Conservation (phyloP, 2,797 vertebrate species). For the Petrocephalus schoutedeni region DNA sequence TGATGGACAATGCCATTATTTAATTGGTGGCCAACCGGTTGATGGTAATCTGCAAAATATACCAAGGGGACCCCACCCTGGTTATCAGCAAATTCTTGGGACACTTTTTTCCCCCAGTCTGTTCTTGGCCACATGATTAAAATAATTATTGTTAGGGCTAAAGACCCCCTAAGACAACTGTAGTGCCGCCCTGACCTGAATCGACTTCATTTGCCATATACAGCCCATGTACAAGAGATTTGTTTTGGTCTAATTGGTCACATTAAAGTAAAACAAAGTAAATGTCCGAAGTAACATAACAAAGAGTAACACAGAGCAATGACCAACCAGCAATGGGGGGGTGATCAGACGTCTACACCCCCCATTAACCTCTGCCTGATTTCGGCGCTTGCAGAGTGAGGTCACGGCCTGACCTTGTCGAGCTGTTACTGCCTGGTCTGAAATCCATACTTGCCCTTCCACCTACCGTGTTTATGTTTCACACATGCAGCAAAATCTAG, state of each 20-base stretch:
- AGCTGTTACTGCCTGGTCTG: conserved; percentile 6
- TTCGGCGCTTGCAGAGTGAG: neutral
- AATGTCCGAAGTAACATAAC: neutral
- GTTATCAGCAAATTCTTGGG: neutral
- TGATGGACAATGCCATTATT: neutral
- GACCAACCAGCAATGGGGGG: neutral
- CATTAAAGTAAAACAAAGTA: neutral
- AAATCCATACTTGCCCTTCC: neutral
- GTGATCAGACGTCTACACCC: neutral
- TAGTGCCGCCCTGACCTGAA: neutral
- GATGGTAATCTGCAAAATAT: neutral
- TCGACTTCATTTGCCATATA: neutral
- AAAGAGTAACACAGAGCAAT: neutral
- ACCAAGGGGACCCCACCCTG: neutral
- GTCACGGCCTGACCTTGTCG: neutral
- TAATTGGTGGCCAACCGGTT: neutral
- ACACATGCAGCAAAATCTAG: neutral
- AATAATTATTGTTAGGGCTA: neutral
- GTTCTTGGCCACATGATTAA: neutral
- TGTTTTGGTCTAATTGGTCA: neutral
- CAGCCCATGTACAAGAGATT: neutral
- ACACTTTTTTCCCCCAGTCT: neutral
- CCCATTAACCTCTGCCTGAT: neutral
- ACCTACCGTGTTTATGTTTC: neutral
- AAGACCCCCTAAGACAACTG: neutral